A percentile compares a stretch with the other conserved stretches of the same genome.
These are phyloP conservation scores for Nylanderia fulva DNA, from an alignment of 1,140 invertebrate genomes.

Conservation along the genomic window DNA sequence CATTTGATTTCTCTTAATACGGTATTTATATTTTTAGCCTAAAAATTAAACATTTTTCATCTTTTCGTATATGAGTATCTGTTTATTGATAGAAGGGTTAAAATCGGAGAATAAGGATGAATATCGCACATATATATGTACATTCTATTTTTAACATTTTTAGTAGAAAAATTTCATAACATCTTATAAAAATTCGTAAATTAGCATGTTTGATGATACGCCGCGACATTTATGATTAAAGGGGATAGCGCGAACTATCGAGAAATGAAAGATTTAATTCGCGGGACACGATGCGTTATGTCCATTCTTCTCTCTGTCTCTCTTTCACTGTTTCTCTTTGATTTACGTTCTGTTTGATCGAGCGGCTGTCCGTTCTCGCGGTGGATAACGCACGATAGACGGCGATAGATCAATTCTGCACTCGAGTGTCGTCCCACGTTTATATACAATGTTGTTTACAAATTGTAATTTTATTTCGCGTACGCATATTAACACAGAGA, in stretches of 20 bases:
- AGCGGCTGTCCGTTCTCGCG: neutral
- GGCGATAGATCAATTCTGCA: constrained; percentile 31
- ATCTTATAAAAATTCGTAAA: neutral
- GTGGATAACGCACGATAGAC: constrained; percentile 26
- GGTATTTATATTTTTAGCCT: neutral
- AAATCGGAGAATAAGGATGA: neutral
- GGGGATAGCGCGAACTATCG: constrained; percentile 14
- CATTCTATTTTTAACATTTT: neutral
- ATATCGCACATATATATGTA: neutral
- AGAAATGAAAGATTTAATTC: constrained; percentile 21
- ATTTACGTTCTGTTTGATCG: constrained; percentile 51
- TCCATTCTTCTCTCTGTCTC: neutral
- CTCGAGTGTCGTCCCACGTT: neutral
- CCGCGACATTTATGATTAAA: constrained; percentile 20
- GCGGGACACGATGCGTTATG: neutral
- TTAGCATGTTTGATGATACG: neutral
- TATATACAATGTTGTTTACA: constrained; percentile 9
- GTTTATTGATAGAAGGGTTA: too few species aligned
- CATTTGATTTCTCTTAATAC: neutral
- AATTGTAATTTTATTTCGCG: constrained; percentile 52
- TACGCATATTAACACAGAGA: neutral
- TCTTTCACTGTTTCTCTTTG: neutral
- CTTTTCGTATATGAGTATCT: too few species aligned
- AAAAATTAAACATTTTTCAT: too few species aligned
- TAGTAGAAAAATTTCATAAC: neutral